Base-by-base conservation (phyloP, 35 echinoderm and acorn worm species). In the Ptychodera flava region DNA sequence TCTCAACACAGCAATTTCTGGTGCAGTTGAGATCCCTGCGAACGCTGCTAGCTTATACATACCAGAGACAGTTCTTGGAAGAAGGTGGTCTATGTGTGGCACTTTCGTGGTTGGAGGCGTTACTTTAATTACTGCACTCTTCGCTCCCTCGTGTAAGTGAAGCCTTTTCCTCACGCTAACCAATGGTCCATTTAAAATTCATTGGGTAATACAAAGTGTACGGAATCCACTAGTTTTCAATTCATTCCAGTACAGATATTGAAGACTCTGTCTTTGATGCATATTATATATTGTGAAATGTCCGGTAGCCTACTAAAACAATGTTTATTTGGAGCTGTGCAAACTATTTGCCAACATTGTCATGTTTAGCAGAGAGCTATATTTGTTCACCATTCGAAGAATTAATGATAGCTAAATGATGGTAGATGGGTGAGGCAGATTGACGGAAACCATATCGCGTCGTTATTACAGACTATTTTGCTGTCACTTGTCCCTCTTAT, bases 41-140 rank as follows among this genome's bases (percentile, higher is more conserved):
- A 80, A 87, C 30, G 33, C 77, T 10, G 32, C 37, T 10, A 29
- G 34, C 15, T 36, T 80, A 14, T 87, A 36, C 38, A 33, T 87
- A 0, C 35, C 81, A 6, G 77, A 87, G 15, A n/a, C n/a, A n/a
- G n/a, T n/a, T n/a, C n/a, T n/a, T n/a, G 87, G 87, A 15, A 36
- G 87, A 33, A 88, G 76, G 30, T 79, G 78, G 36, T 38, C 35
- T 33, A 35, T 88, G 1, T 35, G 80, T 75, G 33, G 28, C 29
- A 16, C 80, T 28, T 27, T 88, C 1, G 22, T 88, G 31, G 1
- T 82, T 22, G 87, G 87, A 31, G 87, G 90, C 31, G 81, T 88
- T 28, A 86, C 90, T 29, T 92, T 85, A 35, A 31, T 92, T 36
- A n/a, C 45, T 15, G 88, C 85, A 0, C 53, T 87, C 37, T 33